Evolutionary conservation across 2,888 invertebrate genomes (phyloP).

Genomic region (Dione juno): DNA sequence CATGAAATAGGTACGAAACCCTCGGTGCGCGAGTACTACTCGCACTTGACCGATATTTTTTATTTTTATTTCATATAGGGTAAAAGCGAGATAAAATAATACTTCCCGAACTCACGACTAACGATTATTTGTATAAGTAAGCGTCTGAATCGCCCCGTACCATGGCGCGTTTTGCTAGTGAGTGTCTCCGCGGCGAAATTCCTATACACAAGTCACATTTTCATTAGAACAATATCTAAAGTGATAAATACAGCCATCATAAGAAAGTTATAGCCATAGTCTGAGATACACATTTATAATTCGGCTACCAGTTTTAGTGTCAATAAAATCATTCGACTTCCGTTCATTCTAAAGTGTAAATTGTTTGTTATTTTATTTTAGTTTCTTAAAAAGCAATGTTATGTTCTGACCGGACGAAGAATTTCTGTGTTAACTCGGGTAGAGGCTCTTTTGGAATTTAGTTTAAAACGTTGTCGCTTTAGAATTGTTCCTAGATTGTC

Average conservation of each 20-base stretch:
- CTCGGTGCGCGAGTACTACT: no score
- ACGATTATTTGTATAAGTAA: no score
- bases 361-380: conserved; percentile 67
- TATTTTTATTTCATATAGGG: no score
- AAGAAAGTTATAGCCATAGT: not conserved
- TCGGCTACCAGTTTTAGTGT: conserved; percentile 52
- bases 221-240: not conserved
- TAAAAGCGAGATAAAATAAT: no score
- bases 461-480: conserved; percentile 21
- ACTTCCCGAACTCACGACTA: no score
- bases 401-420: conserved; percentile 60
- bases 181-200: no score
- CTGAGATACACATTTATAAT: conserved; percentile 42
- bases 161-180: no score
- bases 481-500: conserved; percentile 38
- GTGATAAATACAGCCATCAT: not conserved
- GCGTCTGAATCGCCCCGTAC: no score
- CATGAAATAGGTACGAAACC: no score
- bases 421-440: conserved; percentile 43
- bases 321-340: conserved; percentile 67
- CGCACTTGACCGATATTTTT: no score
- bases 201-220: no score
- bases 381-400: conserved; percentile 70
- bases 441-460: conserved; percentile 31
- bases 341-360: conserved; percentile 68